Evolutionary conservation across 2,797 vertebrate species (phyloP).

Genomic region (Pyrocephalus nanus): DNA sequence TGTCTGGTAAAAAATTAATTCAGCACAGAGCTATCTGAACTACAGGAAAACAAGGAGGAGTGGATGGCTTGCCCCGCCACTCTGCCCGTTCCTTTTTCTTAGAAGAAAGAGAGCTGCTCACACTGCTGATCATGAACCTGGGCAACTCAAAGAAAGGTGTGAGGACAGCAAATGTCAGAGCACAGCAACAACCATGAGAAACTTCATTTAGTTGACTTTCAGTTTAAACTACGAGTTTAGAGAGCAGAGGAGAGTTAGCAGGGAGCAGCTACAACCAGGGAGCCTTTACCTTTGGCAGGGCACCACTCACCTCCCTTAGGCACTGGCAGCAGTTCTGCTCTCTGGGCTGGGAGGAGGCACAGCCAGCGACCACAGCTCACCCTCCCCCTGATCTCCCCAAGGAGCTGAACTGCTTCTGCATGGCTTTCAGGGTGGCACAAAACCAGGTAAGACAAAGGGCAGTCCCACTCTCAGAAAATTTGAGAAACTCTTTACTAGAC

Average conservation of each 20-base stretch:
- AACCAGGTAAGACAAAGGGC: neutral
- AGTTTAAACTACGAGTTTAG: neutral
- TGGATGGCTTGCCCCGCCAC: neutral
- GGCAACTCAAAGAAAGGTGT: neutral
- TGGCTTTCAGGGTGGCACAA: neutral
- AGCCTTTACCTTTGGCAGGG: neutral
- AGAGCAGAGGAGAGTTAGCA: neutral
- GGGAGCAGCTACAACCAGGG: neutral
- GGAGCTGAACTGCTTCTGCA: neutral
- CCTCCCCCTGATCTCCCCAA: neutral
- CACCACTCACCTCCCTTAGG: fast-evolving
- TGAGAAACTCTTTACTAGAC: neutral
- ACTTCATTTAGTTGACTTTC: neutral
- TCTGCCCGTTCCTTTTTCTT: neutral
- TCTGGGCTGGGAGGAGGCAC: neutral
- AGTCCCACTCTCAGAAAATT: neutral
- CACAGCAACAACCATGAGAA: neutral
- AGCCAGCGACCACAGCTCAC: neutral
- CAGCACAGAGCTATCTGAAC: neutral
- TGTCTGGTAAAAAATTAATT: slow-evolving; percentile 19
- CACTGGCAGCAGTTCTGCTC: fast-evolving
- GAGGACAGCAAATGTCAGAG: neutral
- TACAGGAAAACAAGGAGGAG: neutral
- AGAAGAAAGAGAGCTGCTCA: neutral
- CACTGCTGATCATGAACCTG: fast-evolving